phyloP scores from a whole-genome alignment of 2,888 invertebrate genomes.

The Lutraria lutraria region DNA sequence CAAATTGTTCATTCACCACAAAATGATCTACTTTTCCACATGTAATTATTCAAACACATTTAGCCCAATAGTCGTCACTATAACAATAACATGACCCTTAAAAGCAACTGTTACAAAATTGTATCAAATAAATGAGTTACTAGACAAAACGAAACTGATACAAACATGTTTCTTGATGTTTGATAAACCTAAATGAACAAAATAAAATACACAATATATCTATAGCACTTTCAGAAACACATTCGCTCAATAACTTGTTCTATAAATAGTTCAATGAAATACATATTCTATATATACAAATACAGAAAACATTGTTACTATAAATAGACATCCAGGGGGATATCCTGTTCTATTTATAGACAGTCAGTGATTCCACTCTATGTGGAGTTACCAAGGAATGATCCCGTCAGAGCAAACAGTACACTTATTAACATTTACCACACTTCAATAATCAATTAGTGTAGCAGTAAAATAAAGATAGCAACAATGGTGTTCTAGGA shows the following conservation, averaged over 20 bases:
- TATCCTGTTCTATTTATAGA: constrained; percentile 1
- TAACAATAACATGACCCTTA: too few relatives aligned
- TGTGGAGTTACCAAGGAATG: not conserved
- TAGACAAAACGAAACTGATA: too few relatives aligned
- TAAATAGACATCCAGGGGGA: not conserved
- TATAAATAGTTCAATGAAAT: constrained; percentile 14
- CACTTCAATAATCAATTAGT: not conserved
- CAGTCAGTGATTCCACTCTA: constrained; percentile 1
- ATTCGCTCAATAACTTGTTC: constrained; percentile 15
- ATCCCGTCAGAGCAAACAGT: not conserved
- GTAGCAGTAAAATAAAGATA: not conserved
- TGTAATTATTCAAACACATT: too few relatives aligned
- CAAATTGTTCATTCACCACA: too few relatives aligned
- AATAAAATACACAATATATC: not conserved
- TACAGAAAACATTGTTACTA: not conserved
- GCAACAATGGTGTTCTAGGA: not conserved
- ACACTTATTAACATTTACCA: not conserved
- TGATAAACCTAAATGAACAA: not conserved
- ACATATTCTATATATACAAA: not conserved
- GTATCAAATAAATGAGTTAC: too few relatives aligned
- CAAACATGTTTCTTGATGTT: too few relatives aligned
- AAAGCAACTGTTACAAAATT: too few relatives aligned
- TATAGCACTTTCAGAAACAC: constrained; percentile 11
- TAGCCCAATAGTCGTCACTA: too few relatives aligned
- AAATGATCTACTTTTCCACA: too few relatives aligned